Conservation (phyloP, 2,888 invertebrate genomes). For the Agrotis puta region DNA sequence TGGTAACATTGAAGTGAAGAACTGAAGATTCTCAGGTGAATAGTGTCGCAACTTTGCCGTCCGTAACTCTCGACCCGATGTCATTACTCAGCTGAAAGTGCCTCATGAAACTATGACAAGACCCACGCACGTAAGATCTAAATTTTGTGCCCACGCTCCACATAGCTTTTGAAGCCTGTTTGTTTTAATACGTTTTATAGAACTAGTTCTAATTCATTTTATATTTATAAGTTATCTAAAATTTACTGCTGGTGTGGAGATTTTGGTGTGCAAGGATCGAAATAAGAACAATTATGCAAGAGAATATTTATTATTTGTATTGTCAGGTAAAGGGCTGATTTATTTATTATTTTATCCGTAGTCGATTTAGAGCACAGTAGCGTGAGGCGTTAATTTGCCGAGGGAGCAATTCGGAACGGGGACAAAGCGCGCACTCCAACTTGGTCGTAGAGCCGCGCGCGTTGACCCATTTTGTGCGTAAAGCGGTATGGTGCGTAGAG, state of each 20-base stretch:
- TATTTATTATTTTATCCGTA: conserved; percentile 73
- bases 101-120: conserved; percentile 83
- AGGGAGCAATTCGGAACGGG: conserved; percentile 86
- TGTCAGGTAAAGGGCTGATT: conserved; percentile 51
- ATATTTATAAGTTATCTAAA: neutral
- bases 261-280: neutral
- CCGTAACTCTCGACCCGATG: conserved; percentile 75
- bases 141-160: conserved; percentile 70
- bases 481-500: conserved; percentile 81
- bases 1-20: too few relatives aligned
- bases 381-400: conserved; percentile 84
- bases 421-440: conserved; percentile 82
- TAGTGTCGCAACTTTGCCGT: conserved; percentile 74
- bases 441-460: conserved; percentile 78
- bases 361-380: conserved; percentile 76
- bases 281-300: conserved; percentile 11
- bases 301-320: conserved; percentile 34
- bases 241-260: neutral
- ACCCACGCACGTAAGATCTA: conserved; percentile 81
- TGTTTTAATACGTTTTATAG: conserved; percentile 43
- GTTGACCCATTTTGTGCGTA: conserved; percentile 89
- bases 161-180: conserved; percentile 66
- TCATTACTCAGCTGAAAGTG: conserved; percentile 83
- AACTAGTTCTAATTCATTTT: neutral
- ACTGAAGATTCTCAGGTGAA: conserved; percentile 65